These are phyloP conservation scores for Amblyraja radiata DNA, from an alignment of 2,797 vertebrate species.

Conservation along the genomic window DNA sequence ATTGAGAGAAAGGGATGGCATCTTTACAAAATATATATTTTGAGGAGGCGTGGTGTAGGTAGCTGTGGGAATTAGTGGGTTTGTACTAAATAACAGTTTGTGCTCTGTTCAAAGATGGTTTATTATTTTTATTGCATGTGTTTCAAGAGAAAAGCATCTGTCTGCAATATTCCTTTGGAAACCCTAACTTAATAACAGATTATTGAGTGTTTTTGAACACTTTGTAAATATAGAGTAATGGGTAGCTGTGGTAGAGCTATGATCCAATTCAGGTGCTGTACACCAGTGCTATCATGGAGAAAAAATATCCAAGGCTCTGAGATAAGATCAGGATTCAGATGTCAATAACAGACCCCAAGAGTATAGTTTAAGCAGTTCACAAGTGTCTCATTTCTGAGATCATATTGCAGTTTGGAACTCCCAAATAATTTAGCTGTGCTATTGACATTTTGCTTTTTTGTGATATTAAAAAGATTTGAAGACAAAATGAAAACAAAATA, in stretches of 20 bases:
- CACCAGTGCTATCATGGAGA: not conserved
- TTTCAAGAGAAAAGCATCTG: not conserved
- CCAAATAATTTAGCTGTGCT: not conserved
- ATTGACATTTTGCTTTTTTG: slow-evolving; percentile 19
- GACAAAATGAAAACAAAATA: not conserved
- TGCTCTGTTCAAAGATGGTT: not conserved
- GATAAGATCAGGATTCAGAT: slow-evolving; percentile 14
- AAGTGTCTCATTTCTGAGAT: slow-evolving; percentile 27
- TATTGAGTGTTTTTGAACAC: not conserved
- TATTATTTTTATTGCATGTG: not conserved
- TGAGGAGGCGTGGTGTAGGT: too few relatives aligned
- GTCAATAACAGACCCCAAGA: not conserved
- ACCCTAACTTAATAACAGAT: slow-evolving; percentile 1
- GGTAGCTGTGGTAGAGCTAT: not conserved
- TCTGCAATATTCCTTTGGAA: not conserved
- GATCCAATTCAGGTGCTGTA: slow-evolving; percentile 23
- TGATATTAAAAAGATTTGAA: not conserved
- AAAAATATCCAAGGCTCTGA: not conserved
- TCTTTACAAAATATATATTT: too few relatives aligned
- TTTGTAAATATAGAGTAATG: slow-evolving; percentile 26
- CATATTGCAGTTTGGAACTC: slow-evolving; percentile 22
- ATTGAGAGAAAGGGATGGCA: too few relatives aligned
- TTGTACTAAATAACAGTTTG: not conserved
- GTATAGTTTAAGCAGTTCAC: not conserved
- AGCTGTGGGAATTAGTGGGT: too few relatives aligned